A percentile compares a stretch with the other conserved stretches of the same genome.
Evolutionary conservation across 2,113 vertebrate species (phyloP).

Genomic region (Oxyura jamaicensis): DNA sequence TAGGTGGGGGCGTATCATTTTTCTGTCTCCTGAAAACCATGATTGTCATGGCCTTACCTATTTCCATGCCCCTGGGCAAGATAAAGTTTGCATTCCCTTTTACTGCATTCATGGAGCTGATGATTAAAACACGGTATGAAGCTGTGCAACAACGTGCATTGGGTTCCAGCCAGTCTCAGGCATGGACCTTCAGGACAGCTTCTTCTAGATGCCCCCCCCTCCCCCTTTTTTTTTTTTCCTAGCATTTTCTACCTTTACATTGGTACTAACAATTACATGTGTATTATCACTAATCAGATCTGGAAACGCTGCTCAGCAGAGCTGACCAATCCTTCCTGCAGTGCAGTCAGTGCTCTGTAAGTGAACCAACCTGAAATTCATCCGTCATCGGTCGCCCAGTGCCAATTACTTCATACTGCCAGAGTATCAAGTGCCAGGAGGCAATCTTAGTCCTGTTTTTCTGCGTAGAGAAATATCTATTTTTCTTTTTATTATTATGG

Average conservation of each 20-base stretch:
- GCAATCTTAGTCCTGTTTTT: neutral
- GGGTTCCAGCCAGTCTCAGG: neutral
- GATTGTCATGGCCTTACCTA: neutral
- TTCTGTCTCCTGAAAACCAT: neutral
- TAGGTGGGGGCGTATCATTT: neutral
- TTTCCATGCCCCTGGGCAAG: neutral
- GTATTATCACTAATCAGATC: neutral
- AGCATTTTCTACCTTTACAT: neutral
- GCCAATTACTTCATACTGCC: neutral
- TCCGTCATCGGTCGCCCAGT: neutral
- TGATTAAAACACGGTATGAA: neutral
- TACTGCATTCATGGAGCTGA: neutral
- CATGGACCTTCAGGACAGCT: neutral
- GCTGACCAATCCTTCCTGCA: neutral
- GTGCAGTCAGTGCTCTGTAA: neutral
- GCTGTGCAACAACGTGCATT: accelerated
- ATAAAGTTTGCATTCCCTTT: neutral
- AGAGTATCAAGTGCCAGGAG: neutral
- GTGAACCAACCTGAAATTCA: neutral
- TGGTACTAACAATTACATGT: neutral
- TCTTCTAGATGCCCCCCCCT: neutral
- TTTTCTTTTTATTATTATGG: neutral
- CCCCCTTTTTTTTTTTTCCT: neutral
- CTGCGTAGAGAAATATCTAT: neutral
- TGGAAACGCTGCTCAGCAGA: neutral